Conservation (phyloP, 2,888 invertebrate species). For the Hypselothyrea guttata region DNA sequence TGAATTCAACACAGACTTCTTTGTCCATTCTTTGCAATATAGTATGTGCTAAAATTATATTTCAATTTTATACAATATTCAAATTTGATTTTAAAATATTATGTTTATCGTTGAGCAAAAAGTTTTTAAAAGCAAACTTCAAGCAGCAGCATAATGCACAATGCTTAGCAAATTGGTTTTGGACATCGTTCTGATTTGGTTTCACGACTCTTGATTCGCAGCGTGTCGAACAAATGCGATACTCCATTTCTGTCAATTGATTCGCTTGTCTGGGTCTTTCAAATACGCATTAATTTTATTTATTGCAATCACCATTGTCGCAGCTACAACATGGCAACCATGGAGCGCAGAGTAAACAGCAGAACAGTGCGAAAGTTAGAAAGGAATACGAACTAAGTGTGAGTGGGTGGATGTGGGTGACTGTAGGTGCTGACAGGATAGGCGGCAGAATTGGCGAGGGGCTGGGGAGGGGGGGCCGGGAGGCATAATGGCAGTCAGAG, state of each 20-base stretch:
- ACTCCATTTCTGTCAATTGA: constrained; percentile 74
- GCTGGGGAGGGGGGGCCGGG: background rate
- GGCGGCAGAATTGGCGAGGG: background rate
- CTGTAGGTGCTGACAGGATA: background rate
- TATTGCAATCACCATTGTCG: constrained; percentile 75
- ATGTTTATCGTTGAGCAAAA: background rate
- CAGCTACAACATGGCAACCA: constrained; percentile 63
- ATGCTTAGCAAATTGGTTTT: constrained; percentile 13
- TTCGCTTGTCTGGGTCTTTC: constrained; percentile 76
- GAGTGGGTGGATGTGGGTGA: constrained; percentile 14
- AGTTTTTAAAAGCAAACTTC: too few relatives aligned
- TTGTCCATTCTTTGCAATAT: too few relatives aligned
- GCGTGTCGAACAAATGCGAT: constrained; percentile 44
- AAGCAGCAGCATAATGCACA: too few relatives aligned
- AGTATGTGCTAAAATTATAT: too few relatives aligned
- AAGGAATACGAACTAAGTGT: constrained; percentile 32
- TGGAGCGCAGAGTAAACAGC: constrained; percentile 63
- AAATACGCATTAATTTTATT: constrained; percentile 78
- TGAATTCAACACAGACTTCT: too few relatives aligned
- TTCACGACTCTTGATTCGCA: constrained; percentile 31
- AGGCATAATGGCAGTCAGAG: constrained; percentile 20
- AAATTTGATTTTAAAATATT: too few relatives aligned
- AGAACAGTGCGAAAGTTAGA: constrained; percentile 49
- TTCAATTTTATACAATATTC: too few relatives aligned
- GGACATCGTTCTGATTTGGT: constrained; percentile 24